A percentile compares a stretch with the other conserved stretches of the same genome.
Evolutionary conservation across 2,888 invertebrate genomes (phyloP).

Genomic region (Cantharis rustica): DNA sequence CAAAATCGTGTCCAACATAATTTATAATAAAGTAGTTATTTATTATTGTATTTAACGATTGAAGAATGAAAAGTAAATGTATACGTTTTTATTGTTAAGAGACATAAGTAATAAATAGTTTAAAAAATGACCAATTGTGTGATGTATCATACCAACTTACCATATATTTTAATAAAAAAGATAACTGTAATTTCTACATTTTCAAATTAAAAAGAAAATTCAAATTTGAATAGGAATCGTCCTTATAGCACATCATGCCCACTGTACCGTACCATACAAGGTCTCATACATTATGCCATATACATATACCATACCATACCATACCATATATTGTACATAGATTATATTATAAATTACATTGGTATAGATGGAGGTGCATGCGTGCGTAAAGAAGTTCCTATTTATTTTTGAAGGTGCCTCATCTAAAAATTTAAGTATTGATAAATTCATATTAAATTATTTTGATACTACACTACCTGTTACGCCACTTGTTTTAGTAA

Average conservation of each 20-base stretch:
- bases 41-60: constrained; percentile 8
- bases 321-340: background rate
- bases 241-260: background rate
- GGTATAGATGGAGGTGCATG: background rate
- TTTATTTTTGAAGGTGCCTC: background rate
- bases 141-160: constrained; percentile 33
- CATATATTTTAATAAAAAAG: constrained; percentile 28
- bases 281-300: background rate
- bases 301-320: background rate
- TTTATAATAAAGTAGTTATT: constrained; percentile 2
- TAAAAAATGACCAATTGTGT: constrained; percentile 36
- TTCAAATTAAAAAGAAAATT: constrained; percentile 19
- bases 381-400: background rate
- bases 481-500: background rate
- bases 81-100: constrained; percentile 31
- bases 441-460: background rate
- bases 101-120: constrained; percentile 26
- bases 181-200: constrained; percentile 31
- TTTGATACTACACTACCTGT: background rate
- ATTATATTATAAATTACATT: background rate
- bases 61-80: constrained; percentile 20
- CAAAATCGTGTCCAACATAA: constrained; percentile 10
- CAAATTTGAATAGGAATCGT: constrained; percentile 12
- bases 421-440: background rate
- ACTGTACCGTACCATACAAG: background rate